Conservation (phyloP, 2,888 invertebrate genomes). For the Diachrysia chrysitis region DNA sequence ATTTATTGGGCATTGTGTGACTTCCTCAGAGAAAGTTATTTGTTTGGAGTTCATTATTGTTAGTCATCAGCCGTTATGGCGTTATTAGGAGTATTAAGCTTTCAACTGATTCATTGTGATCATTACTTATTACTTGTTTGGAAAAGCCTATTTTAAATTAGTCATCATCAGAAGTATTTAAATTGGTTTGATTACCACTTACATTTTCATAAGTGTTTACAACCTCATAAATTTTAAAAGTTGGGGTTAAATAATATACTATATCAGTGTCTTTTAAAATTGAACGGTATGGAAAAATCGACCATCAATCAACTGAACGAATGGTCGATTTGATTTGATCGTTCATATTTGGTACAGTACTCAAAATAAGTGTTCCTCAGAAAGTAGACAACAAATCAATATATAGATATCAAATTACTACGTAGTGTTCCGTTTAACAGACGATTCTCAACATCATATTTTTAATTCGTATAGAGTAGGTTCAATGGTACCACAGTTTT, state of each 20-base stretch:
- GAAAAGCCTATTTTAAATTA: background rate
- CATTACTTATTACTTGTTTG: background rate
- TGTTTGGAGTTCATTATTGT: constrained; percentile 43
- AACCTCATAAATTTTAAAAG: no score
- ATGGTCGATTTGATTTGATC: background rate
- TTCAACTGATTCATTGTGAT: background rate
- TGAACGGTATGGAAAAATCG: background rate
- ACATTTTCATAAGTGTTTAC: no score
- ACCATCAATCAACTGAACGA: background rate
- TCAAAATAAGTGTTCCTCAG: no score
- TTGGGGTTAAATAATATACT: no score
- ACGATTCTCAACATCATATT: no score
- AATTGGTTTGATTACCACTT: background rate
- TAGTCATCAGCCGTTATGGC: constrained; percentile 29
- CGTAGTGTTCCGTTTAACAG: no score
- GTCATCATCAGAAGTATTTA: background rate
- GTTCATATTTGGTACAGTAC: background rate
- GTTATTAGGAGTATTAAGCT: background rate
- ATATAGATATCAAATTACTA: no score
- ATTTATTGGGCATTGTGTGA: constrained; percentile 54
- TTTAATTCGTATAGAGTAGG: no score
- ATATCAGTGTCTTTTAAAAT: no score
- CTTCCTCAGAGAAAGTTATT: constrained; percentile 62
- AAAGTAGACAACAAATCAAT: no score
- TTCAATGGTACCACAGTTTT: background rate